Evolutionary conservation across 2,797 vertebrate species (phyloP).

Genomic region (Mormyrus proboscirostris): DNA sequence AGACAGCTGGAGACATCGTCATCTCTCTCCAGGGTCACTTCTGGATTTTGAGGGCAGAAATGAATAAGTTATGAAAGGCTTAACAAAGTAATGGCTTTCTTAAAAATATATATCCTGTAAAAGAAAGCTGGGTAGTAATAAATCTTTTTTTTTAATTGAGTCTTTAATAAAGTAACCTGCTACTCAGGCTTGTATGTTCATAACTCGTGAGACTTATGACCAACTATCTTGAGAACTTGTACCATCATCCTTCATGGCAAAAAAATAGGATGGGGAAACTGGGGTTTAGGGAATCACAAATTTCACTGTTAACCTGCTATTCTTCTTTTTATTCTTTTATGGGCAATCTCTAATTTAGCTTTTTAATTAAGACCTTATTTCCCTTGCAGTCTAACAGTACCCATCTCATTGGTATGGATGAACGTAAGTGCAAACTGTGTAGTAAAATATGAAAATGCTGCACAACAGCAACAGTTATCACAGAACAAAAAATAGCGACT

Average conservation of each 20-base stretch:
- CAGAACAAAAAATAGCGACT: neutral
- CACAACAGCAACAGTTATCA: neutral
- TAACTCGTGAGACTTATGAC: neutral
- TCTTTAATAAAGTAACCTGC: neutral
- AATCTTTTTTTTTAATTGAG: constrained; percentile 1
- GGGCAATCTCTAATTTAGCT: neutral
- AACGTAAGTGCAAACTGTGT: neutral
- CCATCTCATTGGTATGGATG: neutral
- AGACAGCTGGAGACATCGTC: neutral
- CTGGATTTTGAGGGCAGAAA: neutral
- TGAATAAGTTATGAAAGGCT: neutral
- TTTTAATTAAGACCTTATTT: neutral
- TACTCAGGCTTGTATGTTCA: neutral
- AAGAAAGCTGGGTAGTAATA: neutral
- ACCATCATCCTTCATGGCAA: neutral
- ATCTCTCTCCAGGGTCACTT: neutral
- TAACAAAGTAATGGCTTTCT: neutral
- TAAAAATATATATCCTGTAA: neutral
- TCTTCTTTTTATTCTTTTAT: neutral
- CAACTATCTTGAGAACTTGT: neutral
- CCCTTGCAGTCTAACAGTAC: neutral
- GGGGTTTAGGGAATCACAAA: neutral
- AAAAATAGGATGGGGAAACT: neutral
- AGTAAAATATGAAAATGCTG: neutral
- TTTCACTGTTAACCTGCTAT: neutral